A percentile compares a stretch with the other conserved stretches of the same genome.
phyloP scores from a whole-genome alignment of 1,140 invertebrate species.

The Anagrus nilaparvatae region DNA sequence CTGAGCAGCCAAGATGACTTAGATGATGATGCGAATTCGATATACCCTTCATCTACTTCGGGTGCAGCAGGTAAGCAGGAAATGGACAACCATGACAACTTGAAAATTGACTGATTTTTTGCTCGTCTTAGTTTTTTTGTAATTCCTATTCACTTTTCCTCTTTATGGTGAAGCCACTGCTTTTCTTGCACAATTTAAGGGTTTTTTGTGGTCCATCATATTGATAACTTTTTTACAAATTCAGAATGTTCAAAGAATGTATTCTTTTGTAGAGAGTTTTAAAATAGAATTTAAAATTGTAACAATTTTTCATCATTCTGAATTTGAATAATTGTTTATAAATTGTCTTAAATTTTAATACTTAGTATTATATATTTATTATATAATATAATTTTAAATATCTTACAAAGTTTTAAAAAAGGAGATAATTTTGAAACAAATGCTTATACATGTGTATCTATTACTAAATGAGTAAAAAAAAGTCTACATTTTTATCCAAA shows the following conservation, averaged over 20 bases:
- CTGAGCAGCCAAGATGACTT: slow-evolving; percentile 79
- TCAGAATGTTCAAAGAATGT: not conserved
- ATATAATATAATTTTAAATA: no score
- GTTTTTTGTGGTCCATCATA: slow-evolving; percentile 21
- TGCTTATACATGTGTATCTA: no score
- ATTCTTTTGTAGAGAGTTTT: not conserved
- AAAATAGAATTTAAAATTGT: not conserved
- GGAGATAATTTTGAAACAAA: no score
- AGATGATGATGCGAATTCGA: slow-evolving; percentile 63
- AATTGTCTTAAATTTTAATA: not conserved
- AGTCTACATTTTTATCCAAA: no score
- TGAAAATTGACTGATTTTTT: slow-evolving; percentile 33
- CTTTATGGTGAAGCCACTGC: slow-evolving; percentile 23
- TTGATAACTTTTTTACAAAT: slow-evolving; percentile 5
- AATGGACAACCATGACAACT: slow-evolving; percentile 38
- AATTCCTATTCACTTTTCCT: slow-evolving; percentile 22
- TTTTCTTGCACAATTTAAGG: slow-evolving; percentile 27
- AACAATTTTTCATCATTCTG: not conserved
- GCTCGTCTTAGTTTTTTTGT: slow-evolving; percentile 27
- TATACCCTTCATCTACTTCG: slow-evolving; percentile 46
- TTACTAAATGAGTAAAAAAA: no score
- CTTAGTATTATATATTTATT: no score
- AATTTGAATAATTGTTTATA: slow-evolving; percentile 2
- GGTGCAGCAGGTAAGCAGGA: slow-evolving; percentile 52
- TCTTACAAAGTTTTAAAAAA: no score